These are phyloP conservation scores for Holotrichia oblita DNA, from an alignment of 1,140 invertebrate genomes.

Conservation along the genomic window DNA sequence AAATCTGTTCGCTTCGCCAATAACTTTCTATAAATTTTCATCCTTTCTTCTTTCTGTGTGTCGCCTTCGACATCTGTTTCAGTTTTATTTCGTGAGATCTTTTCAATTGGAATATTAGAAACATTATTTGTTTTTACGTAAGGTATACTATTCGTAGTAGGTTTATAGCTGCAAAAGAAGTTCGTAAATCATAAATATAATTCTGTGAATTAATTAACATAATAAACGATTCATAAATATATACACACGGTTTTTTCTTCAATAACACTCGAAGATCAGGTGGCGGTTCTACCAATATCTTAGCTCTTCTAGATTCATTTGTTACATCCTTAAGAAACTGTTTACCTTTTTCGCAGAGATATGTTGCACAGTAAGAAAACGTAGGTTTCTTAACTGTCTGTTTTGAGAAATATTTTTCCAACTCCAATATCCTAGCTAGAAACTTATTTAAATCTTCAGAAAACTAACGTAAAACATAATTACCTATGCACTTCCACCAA, in stretches of 20 bases:
- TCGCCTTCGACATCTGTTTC: conserved; percentile 28
- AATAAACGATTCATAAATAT: no score
- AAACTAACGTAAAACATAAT: conserved; percentile 10
- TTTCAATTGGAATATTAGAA: background rate
- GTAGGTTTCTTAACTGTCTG: background rate
- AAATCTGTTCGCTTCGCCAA: conserved; percentile 64
- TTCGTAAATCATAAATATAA: no score
- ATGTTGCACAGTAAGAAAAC: background rate
- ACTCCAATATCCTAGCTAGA: conserved; percentile 41
- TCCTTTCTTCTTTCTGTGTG: conserved; percentile 42
- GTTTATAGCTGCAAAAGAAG: background rate
- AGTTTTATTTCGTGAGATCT: background rate
- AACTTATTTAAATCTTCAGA: conserved; percentile 37
- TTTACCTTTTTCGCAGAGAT: conserved; percentile 23
- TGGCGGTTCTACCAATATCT: conserved; percentile 45
- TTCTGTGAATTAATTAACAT: background rate
- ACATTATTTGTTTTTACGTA: background rate
- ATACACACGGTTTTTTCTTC: conserved; percentile 39
- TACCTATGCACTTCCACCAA: conserved; percentile 72
- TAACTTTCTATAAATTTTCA: conserved; percentile 63
- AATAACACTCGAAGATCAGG: conserved; percentile 46
- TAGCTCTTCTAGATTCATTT: background rate
- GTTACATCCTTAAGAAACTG: conserved; percentile 12
- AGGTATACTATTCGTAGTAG: background rate
- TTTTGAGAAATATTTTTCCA: conserved; percentile 47